Evolutionary conservation across 1,140 invertebrate genomes (phyloP).

Genomic region (Drosophila setifemur): DNA sequence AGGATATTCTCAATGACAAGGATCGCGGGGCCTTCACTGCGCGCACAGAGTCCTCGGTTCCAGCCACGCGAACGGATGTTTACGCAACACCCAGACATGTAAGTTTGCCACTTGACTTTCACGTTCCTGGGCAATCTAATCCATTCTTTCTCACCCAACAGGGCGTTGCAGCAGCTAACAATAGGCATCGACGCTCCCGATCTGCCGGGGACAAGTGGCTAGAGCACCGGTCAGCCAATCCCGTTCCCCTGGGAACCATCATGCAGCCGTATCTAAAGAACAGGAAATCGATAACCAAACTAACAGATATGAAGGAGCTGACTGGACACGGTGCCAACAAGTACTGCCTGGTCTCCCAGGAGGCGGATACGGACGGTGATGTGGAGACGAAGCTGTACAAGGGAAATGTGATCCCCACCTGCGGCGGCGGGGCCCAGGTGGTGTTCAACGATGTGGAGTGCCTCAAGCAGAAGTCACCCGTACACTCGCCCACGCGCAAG

Average conservation of each 20-base stretch:
- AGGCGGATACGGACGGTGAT: conserved; percentile 94
- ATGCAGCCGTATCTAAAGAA: conserved; percentile 93
- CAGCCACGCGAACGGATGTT: conserved; percentile 58
- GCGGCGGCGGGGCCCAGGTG: conserved; percentile 96
- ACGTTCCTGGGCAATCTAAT: neutral
- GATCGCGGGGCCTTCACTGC: conserved; percentile 45
- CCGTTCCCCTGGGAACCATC: conserved; percentile 91
- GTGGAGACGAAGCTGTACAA: conserved; percentile 96
- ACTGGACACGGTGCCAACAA: conserved; percentile 90
- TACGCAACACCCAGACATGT: conserved; percentile 70
- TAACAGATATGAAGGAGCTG: conserved; percentile 89
- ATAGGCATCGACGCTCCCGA: conserved; percentile 89
- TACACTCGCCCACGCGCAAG: conserved; percentile 74
- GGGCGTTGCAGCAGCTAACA: conserved; percentile 87
- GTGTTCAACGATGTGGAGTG: conserved; percentile 98
- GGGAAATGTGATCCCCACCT: conserved; percentile 95
- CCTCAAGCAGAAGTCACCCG: conserved; percentile 92
- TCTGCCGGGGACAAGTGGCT: conserved; percentile 93
- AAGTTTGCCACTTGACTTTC: neutral
- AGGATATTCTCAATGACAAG: conserved; percentile 65
- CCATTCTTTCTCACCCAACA: conserved; percentile 41
- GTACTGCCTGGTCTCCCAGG: conserved; percentile 96
- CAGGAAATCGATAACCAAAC: conserved; percentile 91
- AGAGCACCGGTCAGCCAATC: conserved; percentile 91
- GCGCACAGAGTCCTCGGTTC: conserved; percentile 55